A percentile compares a stretch with the other conserved stretches of the same genome.
These are phyloP conservation scores for Parnassius smintheus DNA, from an alignment of 2,888 invertebrate genomes.

Conservation along the genomic window DNA sequence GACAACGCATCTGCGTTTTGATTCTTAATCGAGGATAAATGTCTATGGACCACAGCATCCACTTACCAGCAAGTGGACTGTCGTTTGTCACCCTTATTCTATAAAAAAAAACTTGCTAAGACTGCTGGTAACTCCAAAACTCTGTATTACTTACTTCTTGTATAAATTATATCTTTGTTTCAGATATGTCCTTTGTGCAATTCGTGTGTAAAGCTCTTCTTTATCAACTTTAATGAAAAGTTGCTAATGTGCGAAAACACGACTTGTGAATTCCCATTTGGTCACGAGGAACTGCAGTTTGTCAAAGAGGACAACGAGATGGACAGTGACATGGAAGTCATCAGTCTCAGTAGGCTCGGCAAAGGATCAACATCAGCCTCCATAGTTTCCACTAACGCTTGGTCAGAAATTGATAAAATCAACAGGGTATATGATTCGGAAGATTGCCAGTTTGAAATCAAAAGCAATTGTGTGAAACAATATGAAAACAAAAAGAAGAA, in stretches of 20 bases:
- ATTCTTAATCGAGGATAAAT: no score
- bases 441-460: constrained; percentile 33
- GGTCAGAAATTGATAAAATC: constrained; percentile 48
- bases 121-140: no score
- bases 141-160: no score
- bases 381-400: constrained; percentile 40
- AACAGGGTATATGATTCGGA: constrained; percentile 41
- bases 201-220: constrained; percentile 45
- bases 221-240: constrained; percentile 55
- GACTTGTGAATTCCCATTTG: constrained; percentile 61
- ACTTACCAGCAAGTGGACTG: no score
- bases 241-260: constrained; percentile 60
- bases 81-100: no score
- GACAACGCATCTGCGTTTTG: no score
- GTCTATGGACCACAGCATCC: no score
- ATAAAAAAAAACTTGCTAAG: no score
- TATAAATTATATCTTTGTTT: constrained; percentile 27
- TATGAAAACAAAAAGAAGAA: constrained; percentile 29
- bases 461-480: constrained; percentile 22
- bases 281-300: constrained; percentile 49
- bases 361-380: constrained; percentile 28
- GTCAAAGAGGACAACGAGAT: constrained; percentile 41
- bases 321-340: constrained; percentile 35
- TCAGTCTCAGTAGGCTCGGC: constrained; percentile 31
- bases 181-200: constrained; percentile 62